Conservation (phyloP, 2,888 invertebrate genomes). For the Cyaniris semiargus region DNA sequence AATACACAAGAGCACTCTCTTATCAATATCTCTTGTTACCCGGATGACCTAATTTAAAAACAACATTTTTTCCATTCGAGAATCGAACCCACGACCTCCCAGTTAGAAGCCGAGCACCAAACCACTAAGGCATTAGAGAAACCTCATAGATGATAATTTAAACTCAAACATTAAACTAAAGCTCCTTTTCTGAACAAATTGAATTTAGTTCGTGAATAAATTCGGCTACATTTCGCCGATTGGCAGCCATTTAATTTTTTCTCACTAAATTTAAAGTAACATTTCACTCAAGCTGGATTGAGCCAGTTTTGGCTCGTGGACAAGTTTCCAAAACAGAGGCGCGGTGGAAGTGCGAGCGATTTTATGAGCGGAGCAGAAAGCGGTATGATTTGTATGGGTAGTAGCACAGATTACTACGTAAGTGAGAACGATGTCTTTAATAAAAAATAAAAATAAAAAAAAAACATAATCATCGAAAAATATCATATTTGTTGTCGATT, state of each 20-base stretch:
- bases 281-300: slow-evolving; percentile 33
- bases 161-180: background rate
- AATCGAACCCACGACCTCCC: no score
- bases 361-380: background rate
- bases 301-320: slow-evolving; percentile 34
- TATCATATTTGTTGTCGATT: no score
- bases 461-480: no score
- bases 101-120: no score
- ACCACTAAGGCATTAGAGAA: background rate
- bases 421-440: no score
- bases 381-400: background rate
- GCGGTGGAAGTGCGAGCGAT: background rate
- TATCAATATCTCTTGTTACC: no score
- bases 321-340: slow-evolving; percentile 30
- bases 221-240: slow-evolving; percentile 10
- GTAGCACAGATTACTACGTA: no score
- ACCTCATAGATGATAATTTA: background rate
- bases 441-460: no score
- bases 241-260: slow-evolving; percentile 32
- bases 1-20: no score
- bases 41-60: no score
- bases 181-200: background rate
- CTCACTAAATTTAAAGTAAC: slow-evolving; percentile 33
- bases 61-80: no score
- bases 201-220: background rate